These are phyloP conservation scores for Folsomia candida DNA, from an alignment of 2,888 invertebrate species.

Conservation along the genomic window DNA sequence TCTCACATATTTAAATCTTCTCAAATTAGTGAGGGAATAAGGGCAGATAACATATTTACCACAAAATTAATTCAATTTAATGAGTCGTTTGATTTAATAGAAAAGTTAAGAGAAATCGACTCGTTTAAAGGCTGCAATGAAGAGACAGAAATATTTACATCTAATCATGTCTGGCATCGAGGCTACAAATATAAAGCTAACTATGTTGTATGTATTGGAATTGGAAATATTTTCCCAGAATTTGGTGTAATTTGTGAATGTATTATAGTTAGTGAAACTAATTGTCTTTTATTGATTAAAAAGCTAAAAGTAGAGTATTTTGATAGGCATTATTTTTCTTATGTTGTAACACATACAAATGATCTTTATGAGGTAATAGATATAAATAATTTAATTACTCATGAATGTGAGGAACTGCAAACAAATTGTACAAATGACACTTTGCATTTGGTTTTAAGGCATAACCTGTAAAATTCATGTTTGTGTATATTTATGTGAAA, in stretches of 20 bases:
- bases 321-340: neutral
- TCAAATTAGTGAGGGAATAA: neutral
- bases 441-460: too few relatives aligned
- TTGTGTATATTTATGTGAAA: too few relatives aligned
- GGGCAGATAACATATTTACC: neutral
- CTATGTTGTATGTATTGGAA: neutral
- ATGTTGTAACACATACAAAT: neutral
- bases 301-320: neutral
- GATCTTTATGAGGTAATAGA: neutral
- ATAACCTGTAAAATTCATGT: too few relatives aligned
- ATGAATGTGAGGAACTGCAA: neutral
- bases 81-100: neutral
- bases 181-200: neutral
- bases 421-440: too few relatives aligned
- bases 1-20: neutral
- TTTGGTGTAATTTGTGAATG: neutral
- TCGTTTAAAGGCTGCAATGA: neutral
- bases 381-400: neutral
- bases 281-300: neutral
- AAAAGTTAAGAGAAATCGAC: neutral
- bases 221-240: neutral
- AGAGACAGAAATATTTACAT: neutral
- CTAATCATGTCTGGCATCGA: neutral
- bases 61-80: neutral
- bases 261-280: neutral